phyloP scores from a whole-genome alignment of 2,888 invertebrate genomes.

The Clunio marinus region DNA sequence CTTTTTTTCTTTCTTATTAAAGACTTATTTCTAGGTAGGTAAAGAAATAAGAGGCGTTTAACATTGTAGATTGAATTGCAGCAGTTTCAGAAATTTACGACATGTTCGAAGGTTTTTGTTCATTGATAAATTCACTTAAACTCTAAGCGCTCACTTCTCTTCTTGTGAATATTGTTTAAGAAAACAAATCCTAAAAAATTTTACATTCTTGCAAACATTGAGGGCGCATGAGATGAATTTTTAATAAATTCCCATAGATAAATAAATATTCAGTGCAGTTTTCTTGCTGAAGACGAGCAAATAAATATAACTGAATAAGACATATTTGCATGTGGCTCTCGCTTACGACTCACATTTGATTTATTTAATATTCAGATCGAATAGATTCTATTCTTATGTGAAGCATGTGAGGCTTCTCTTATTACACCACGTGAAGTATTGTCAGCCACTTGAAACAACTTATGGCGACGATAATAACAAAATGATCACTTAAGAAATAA shows the following conservation, averaged over 20 bases:
- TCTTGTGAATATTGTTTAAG: not conserved
- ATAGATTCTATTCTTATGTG: not conserved
- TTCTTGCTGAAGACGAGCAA: not conserved
- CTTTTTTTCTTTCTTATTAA: too few relatives aligned
- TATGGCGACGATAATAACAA: constrained; percentile 1
- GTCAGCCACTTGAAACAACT: not conserved
- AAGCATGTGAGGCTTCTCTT: not conserved
- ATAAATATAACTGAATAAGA: too few relatives aligned
- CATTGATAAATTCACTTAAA: not conserved
- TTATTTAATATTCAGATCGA: constrained; percentile 15
- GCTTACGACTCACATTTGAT: not conserved
- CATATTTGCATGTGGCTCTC: not conserved
- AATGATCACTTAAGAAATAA: too few relatives aligned
- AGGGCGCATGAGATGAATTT: not conserved
- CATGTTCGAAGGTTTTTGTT: too few relatives aligned
- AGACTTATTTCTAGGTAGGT: too few relatives aligned
- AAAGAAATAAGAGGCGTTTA: too few relatives aligned
- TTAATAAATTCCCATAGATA: constrained; percentile 18
- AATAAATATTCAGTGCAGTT: not conserved
- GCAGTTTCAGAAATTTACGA: too few relatives aligned
- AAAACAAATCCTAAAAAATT: constrained; percentile 8
- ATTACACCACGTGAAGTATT: not conserved
- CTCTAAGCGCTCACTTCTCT: not conserved
- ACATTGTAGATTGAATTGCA: too few relatives aligned
- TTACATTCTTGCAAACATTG: not conserved